Evolutionary conservation across 2,113 vertebrate species (phyloP).

Genomic region (Chloropsis cyanopogon): DNA sequence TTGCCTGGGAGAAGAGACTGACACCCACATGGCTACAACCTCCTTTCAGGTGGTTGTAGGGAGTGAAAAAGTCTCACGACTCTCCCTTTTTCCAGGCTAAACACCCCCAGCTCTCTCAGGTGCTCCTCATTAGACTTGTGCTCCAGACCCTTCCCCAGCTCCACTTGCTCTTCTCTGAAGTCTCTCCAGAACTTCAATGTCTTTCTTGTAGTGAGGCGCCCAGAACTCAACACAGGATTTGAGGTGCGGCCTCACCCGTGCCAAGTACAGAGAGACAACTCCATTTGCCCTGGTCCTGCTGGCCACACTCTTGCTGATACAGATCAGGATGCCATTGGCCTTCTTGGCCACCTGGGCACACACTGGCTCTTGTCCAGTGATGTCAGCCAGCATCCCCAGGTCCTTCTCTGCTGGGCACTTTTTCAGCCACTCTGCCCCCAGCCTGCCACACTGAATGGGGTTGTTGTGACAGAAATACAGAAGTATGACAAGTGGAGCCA

Average conservation of each 20-base stretch:
- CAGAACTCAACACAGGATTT: accelerated
- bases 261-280: background rate
- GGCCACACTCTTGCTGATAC: background rate
- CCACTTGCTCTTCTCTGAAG: background rate
- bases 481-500: background rate
- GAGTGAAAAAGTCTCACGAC: background rate
- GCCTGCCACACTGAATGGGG: accelerated
- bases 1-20: background rate
- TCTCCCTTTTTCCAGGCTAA: background rate
- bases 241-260: background rate
- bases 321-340: background rate
- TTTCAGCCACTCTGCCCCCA: background rate
- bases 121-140: background rate
- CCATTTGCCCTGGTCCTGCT: background rate
- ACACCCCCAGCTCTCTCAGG: background rate
- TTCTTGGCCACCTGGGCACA: background rate
- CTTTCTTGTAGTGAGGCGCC: background rate
- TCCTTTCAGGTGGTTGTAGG: background rate
- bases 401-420: background rate
- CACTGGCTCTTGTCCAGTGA: background rate
- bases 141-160: background rate
- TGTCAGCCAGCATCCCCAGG: background rate
- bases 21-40: background rate
- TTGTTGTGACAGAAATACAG: background rate
- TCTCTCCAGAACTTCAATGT: background rate